Evolutionary conservation across 2,888 invertebrate genomes (phyloP).

Genomic region (Clusia tigrina): DNA sequence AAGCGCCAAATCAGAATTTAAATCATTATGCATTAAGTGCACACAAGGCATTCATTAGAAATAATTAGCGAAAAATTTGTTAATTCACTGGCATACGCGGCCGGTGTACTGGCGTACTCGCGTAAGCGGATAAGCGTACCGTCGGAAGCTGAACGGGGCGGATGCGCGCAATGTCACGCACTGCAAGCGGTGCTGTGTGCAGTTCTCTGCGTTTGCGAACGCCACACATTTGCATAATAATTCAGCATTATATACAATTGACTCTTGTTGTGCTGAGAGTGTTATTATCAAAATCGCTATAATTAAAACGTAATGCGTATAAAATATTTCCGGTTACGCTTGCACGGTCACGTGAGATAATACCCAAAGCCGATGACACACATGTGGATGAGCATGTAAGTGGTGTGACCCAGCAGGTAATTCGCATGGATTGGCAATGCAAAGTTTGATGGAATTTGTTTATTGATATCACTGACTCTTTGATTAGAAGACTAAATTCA

Average conservation of each 20-base stretch:
- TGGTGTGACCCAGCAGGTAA: too few species aligned
- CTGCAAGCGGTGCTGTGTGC: constrained; percentile 9
- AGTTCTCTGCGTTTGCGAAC: not conserved
- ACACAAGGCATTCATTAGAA: constrained; percentile 18
- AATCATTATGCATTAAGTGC: not conserved
- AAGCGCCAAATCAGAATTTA: not conserved
- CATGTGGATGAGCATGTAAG: too few species aligned
- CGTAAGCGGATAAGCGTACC: constrained; percentile 5
- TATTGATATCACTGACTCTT: too few species aligned
- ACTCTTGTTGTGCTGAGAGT: constrained; percentile 15
- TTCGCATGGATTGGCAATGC: too few species aligned
- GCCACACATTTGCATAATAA: constrained; percentile 7
- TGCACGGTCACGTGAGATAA: constrained; percentile 10
- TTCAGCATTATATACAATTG: constrained; percentile 12
- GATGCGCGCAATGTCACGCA: not conserved
- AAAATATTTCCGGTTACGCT: constrained; percentile 13
- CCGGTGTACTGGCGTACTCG: not conserved
- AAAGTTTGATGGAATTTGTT: too few species aligned
- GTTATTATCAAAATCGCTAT: constrained; percentile 23
- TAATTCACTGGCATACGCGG: constrained; percentile 3
- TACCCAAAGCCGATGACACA: too few species aligned
- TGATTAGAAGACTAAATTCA: too few species aligned
- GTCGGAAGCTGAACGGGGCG: not conserved
- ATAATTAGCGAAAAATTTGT: constrained; percentile 19
- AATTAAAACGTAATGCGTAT: constrained; percentile 14